phyloP scores from a whole-genome alignment of 1,140 invertebrate genomes.

The Ephestia elutella region DNA sequence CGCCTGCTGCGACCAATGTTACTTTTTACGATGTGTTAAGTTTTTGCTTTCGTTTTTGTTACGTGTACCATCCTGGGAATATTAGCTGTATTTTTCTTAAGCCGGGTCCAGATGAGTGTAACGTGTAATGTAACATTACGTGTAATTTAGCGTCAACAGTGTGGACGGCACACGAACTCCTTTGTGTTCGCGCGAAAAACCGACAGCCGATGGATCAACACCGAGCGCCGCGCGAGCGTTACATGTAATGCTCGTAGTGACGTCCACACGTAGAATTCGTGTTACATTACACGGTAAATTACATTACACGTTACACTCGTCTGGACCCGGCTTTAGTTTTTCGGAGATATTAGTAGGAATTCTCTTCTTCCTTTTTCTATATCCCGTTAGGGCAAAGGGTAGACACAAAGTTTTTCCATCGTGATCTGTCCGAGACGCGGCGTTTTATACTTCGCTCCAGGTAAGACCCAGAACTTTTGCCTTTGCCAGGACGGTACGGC shows the following conservation, averaged over 20 bases:
- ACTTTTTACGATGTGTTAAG: constrained; percentile 9
- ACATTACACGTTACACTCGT: no score
- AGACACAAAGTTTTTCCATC: no score
- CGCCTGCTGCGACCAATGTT: not conserved
- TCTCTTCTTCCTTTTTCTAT: not conserved
- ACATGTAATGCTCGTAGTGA: constrained; percentile 26
- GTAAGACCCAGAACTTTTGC: no score
- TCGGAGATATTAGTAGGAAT: not conserved
- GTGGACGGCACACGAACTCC: constrained; percentile 21
- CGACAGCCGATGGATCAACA: constrained; percentile 30
- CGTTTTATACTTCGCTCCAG: no score
- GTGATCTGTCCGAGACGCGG: no score
- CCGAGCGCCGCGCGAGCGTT: constrained; percentile 28
- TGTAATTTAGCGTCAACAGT: constrained; percentile 27
- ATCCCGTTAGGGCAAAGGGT: no score
- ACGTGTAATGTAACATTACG: constrained; percentile 18
- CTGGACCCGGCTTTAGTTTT: constrained; percentile 13
- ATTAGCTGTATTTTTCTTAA: not conserved
- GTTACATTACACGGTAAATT: no score
- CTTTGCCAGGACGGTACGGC: no score
- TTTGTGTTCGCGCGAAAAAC: constrained; percentile 29
- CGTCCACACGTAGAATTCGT: constrained; percentile 18
- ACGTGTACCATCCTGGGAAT: not conserved
- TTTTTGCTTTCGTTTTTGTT: constrained; percentile 4
- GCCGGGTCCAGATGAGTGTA: not conserved